Evolutionary conservation across 2,888 invertebrate genomes (phyloP), one percentile per base, ranked within the genome.

Genomic region (Gryllus longicercus): DNA sequence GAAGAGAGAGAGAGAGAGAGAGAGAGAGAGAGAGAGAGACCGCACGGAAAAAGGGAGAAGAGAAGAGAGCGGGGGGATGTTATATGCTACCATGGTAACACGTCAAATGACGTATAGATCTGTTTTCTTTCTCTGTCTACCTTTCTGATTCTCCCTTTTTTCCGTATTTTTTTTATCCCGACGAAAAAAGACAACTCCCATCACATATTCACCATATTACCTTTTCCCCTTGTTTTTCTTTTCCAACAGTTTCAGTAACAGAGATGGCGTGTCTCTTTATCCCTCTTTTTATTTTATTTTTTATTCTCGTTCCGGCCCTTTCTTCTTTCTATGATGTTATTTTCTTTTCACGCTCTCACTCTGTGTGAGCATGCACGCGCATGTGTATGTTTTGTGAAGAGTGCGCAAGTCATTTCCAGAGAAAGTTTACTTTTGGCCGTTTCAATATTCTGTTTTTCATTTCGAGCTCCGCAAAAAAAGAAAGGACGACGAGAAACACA

Each of bases 101-200:
- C 87, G 87, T 87, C 87, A 88, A 88, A 88, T 88, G 88, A 88
- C 87, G 88, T 88, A 88, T 88, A 88, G 88, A 88, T 88, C 87
- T 79, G 75, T 76, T 78, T 79, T 51, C 81, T 82, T 81, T 82
- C 81, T 81, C 81, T 80, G 76, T 80, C 79, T 25, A 74, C 76
- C 76, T 78, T 49, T 86, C 86, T 83, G 85, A 86, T 85, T 83
- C 84, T 83, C 85, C 83, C 85, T 84, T 84, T 82, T 84, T 83
- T 82, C 83, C 16, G n/a, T 49, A 83, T 82, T 80, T 81, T 82
- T 83, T 81, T 82, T 84, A 82, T 79, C 84, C 38, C 51, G 50
- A 14, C 50, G n/a, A 25, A 76, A 63, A 63, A 76, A 76, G 49
- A 77, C 81, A 82, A 82, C 84, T 83, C 84, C 85, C 85, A 85